Base-by-base conservation (phyloP, 1,140 invertebrate genomes). In the Globodera ellingtonae region DNA sequence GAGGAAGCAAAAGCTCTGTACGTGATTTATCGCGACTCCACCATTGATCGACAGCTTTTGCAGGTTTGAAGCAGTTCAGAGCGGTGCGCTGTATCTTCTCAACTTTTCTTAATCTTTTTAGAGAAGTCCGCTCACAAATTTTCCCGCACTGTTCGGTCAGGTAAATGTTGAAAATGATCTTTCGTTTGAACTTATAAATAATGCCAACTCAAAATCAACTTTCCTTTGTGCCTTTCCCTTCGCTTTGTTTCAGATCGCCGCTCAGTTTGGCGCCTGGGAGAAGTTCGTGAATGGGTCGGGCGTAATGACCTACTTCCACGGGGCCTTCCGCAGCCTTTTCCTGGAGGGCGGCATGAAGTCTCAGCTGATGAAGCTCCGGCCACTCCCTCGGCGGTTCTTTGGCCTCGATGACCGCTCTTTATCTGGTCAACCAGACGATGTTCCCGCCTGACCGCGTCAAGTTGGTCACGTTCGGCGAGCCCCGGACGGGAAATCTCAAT, bases 251-350 rank as follows among this genome's bases (percentile, higher is more conserved):
- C 24, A 21, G 46, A 79, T 88, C 46, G 89, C 82, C 8, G 88
- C 87, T 0, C 87, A 88, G 80, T 74, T 88, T n/a, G 87, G 87
- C 35, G 87, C 87, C 4, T 88, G 87, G 87, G 88, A 88, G 70
- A 88, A 88, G 66, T 89, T 88, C 71, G 87, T 86, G n/a, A 85
- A 85, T 48, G 85, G 86, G 18, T 84, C 82, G 24, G 87, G 87
- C 47, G 87, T 88, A 6, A 88, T 88, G 84, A 88, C 87, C 35
- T 88, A 88, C 70, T 88, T 88, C 82, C 82, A 88, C 78, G 78
- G 75, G 8, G 87, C 88, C 4, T 88, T 88, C 80, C 77, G 81
- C 46, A 72, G 74, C 24, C 81, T 88, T 15, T 88, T 88, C 81
- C 77, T 88, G 46, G 83, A 88, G 18, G 83, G 84, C 24, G 88